Conservation (phyloP, 2,888 invertebrate genomes). For the Microctonus aethiopoides region DNA sequence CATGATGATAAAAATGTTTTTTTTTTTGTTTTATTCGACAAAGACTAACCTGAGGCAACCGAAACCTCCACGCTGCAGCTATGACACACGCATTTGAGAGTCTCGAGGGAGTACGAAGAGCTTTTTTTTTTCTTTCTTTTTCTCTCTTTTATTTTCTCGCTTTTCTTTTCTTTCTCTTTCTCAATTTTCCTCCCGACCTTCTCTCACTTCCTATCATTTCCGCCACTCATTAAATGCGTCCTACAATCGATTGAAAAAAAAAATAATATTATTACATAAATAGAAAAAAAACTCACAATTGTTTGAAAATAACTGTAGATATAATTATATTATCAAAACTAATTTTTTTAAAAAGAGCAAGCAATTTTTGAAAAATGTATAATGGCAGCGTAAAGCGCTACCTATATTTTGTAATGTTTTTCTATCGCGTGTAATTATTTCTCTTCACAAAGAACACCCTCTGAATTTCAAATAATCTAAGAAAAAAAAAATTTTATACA, state of each 20-base stretch:
- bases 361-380: neutral
- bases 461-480: slow-evolving; percentile 48
- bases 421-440: slow-evolving; percentile 45
- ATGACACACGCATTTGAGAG: slow-evolving; percentile 41
- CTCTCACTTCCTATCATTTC: slow-evolving; percentile 17
- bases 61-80: slow-evolving; percentile 62
- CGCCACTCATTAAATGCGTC: slow-evolving; percentile 10
- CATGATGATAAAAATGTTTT: slow-evolving; percentile 44
- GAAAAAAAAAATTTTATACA: slow-evolving; percentile 37
- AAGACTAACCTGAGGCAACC: slow-evolving; percentile 65
- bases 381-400: slow-evolving; percentile 60
- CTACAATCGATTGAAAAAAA: slow-evolving; percentile 9
- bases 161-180: too few relatives aligned
- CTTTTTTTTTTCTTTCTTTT: neutral
- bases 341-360: neutral
- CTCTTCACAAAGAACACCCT: slow-evolving; percentile 55
- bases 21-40: slow-evolving; percentile 43
- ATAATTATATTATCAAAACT: neutral
- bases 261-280: slow-evolving; percentile 10
- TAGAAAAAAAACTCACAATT: slow-evolving; percentile 1
- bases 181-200: neutral
- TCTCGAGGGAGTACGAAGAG: slow-evolving; percentile 22
- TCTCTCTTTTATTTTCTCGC: too few relatives aligned
- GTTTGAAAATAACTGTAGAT: neutral
- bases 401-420: slow-evolving; percentile 48